These are phyloP conservation scores for Caenorhabditis brenneri DNA, from an alignment of 1,140 invertebrate genomes.

Conservation along the genomic window DNA sequence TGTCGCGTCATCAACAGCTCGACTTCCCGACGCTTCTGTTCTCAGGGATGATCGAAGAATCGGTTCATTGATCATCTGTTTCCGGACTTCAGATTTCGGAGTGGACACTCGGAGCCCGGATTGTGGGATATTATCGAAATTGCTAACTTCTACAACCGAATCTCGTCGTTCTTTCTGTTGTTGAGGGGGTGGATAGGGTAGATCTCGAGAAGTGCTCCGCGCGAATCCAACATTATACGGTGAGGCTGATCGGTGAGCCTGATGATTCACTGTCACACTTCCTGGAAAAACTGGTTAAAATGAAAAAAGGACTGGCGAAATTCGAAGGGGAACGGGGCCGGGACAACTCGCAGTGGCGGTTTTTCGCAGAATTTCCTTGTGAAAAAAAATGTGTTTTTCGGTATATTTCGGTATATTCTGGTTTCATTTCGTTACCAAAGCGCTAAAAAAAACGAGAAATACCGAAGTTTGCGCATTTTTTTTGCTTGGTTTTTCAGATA, in stretches of 20 bases:
- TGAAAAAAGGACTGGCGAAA: too few species aligned
- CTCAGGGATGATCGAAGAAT: conserved; percentile 45
- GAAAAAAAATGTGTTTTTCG: too few species aligned
- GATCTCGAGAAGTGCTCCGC: background rate
- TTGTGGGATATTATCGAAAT: background rate
- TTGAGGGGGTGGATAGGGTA: background rate
- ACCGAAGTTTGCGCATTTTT: too few species aligned
- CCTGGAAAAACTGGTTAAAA: background rate
- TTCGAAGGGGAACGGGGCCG: too few species aligned
- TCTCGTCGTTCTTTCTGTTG: conserved; percentile 23
- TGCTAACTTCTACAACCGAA: conserved; percentile 46
- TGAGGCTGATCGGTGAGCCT: conserved; percentile 9
- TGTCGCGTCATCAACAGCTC: conserved; percentile 5
- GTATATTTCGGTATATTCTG: too few species aligned
- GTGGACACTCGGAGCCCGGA: background rate
- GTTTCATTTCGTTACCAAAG: too few species aligned
- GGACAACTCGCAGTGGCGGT: too few species aligned
- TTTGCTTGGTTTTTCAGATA: too few species aligned
- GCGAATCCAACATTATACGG: conserved; percentile 8
- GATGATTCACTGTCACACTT: background rate
- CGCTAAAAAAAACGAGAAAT: too few species aligned
- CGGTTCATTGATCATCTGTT: background rate
- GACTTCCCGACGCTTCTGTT: conserved; percentile 16
- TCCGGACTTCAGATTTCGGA: background rate
- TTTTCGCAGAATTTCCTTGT: too few species aligned